Conservation (phyloP, 2,113 vertebrate species). For the Chinchilla lanigera region DNA sequence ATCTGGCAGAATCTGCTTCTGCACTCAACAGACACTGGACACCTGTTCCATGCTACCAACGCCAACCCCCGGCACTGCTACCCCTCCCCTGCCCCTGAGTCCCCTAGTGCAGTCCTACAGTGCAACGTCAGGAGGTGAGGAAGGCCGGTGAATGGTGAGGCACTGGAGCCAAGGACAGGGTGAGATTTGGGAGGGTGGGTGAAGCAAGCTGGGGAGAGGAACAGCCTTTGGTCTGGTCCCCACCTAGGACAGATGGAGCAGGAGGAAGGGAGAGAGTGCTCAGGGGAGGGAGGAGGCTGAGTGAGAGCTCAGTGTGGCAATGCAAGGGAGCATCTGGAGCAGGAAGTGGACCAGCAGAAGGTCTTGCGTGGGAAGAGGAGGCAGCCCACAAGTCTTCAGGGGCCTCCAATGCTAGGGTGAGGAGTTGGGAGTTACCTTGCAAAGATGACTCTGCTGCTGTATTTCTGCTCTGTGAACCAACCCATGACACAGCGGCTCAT, state of each 20-base stretch:
- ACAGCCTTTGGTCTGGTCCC: not conserved
- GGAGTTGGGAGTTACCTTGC: not conserved
- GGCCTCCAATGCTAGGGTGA: not conserved
- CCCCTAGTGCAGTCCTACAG: not conserved
- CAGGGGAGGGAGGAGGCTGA: not conserved
- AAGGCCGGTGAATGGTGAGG: not conserved
- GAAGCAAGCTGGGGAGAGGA: not conserved
- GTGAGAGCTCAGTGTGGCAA: not conserved
- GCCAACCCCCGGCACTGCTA: too few species aligned
- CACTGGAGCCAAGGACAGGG: not conserved
- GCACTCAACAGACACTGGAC: not conserved
- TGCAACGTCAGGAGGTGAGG: not conserved
- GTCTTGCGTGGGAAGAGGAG: not conserved
- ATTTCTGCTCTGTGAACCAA: not conserved
- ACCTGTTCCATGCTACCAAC: not conserved
- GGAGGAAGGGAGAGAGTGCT: not conserved
- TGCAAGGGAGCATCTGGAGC: not conserved
- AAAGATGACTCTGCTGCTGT: not conserved
- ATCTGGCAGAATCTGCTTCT: not conserved
- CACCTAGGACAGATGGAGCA: not conserved
- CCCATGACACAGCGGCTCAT: not conserved
- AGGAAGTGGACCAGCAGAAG: not conserved
- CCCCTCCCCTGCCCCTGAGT: not conserved
- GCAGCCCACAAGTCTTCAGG: fast-evolving
- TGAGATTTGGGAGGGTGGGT: not conserved